Percentiles rank a stretch among this genome's conserved stretches.
Conservation (phyloP, 1,140 invertebrate species). For the Pachypeltis micranthus region DNA sequence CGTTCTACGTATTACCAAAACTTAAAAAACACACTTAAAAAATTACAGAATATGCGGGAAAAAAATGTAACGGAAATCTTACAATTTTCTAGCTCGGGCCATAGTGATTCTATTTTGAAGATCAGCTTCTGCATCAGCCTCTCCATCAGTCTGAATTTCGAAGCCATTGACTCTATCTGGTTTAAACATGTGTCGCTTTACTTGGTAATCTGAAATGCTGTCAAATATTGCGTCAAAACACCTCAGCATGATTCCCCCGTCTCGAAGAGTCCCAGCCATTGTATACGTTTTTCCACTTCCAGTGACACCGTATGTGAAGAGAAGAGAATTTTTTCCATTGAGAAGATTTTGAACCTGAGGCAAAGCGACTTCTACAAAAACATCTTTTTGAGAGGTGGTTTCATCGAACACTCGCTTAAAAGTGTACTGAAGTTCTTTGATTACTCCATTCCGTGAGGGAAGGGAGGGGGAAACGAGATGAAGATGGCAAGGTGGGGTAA, state of each 20-base stretch:
- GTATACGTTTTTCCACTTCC: conserved; percentile 93
- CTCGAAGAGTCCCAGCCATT: conserved; percentile 60
- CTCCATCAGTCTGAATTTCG: conserved; percentile 74
- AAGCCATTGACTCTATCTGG: conserved; percentile 89
- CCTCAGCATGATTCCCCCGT: conserved; percentile 52
- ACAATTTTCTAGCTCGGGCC: background rate
- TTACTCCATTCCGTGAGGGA: conserved; percentile 45
- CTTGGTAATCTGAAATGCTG: conserved; percentile 63
- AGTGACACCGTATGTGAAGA: conserved; percentile 94
- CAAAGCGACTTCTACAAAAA: conserved; percentile 53
- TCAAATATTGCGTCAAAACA: conserved; percentile 88
- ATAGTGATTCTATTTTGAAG: conserved; percentile 24
- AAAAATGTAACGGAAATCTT: conserved; percentile 31
- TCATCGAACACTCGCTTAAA: conserved; percentile 79
- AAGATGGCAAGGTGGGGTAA: conserved; percentile 4
- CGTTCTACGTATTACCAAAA: too few relatives aligned
- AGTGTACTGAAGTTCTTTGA: conserved; percentile 59
- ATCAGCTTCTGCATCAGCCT: conserved; percentile 65
- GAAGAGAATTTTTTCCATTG: conserved; percentile 69
- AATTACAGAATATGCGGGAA: too few relatives aligned
- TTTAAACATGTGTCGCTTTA: conserved; percentile 77
- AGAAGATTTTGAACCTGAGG: conserved; percentile 74
- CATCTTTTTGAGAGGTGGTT: conserved; percentile 59
- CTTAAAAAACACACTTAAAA: too few relatives aligned
- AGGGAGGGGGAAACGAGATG: conserved; percentile 48